Base-by-base conservation (phyloP, 2,113 vertebrate genomes). In the Stictonetta naevosa region DNA sequence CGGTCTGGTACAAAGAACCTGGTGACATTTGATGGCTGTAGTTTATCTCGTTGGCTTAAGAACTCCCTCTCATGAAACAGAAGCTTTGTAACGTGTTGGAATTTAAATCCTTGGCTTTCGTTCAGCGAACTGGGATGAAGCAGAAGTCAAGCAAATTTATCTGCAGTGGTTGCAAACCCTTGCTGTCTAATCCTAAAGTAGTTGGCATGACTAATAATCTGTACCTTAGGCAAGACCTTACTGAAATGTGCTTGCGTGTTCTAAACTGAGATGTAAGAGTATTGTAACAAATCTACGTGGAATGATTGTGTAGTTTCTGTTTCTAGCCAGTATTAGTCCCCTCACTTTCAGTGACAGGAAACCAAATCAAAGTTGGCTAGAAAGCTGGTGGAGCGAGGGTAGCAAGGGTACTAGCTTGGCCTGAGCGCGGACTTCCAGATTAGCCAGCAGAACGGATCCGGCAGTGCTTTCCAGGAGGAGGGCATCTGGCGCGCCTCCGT, bases 281-380 rank as follows among this genome's bases (percentile, higher is more conserved):
- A 93, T 91, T 90, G 74, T 97, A 94, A 83, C 85, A 79, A 83
- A 75, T 85, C 52, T 58, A 1, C 21, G 53, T 94, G 84, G 86
- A 90, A 93, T 83, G 84, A 59, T 83, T 46, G 83, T 94, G 92
- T 86, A n/a, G 77, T 89, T 83, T 90, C 88, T 94, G 83, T 86
- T 91, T 87, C 77, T 92, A 91, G 89, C 80, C 69, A 59, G 90
- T 66, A 6, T 69, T 83, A 29, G 40, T 63, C 60, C 56, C 74
- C 62, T 81, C 16, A 17, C 63, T 74, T 85, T 48, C 50, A 77
- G 48, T 59, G 46, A 88, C 67, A 83, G 64, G 83, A 95, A 95
- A 87, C 76, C 92, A 88, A 92, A 85, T 63, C 62, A 10, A 10
- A 4, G 0, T 74, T 92, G 84, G 89, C 91, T 92, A 36, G 90